These are phyloP conservation scores for Neoscelio sp. DNA, from an alignment of 2,888 invertebrate species.

Conservation along the genomic window DNA sequence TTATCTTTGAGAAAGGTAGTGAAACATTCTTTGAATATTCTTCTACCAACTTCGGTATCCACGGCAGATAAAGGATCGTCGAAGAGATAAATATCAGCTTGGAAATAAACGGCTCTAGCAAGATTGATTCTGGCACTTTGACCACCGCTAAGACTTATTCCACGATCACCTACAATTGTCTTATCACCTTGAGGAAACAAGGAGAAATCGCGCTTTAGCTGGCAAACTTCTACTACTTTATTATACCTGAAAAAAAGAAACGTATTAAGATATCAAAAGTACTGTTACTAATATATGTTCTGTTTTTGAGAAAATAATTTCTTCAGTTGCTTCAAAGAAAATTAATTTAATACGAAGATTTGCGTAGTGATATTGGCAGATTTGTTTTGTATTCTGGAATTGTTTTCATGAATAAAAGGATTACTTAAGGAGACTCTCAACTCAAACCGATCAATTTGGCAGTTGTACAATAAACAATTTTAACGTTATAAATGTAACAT, in stretches of 20 bases:
- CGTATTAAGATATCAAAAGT: too few species aligned
- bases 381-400: too few species aligned
- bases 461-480: too few species aligned
- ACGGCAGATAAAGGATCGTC: conserved; percentile 92
- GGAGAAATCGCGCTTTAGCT: conserved; percentile 89
- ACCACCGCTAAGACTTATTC: conserved; percentile 92
- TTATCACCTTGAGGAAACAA: conserved; percentile 89
- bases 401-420: too few species aligned
- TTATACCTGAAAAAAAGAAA: conserved; percentile 73
- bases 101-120: conserved; percentile 88
- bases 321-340: too few species aligned
- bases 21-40: conserved; percentile 84
- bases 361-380: too few species aligned
- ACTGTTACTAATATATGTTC: too few species aligned
- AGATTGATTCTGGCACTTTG: conserved; percentile 92
- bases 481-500: too few species aligned
- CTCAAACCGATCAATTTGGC: too few species aligned
- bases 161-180: conserved; percentile 92
- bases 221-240: conserved; percentile 87
- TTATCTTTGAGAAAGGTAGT: conserved; percentile 59
- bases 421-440: too few species aligned
- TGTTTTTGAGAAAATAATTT: too few species aligned
- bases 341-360: too few species aligned
- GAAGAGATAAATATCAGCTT: conserved; percentile 89
- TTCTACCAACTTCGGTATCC: conserved; percentile 88